phyloP scores from a whole-genome alignment of 2,888 invertebrate genomes.

The Yponomeuta evonymella region DNA sequence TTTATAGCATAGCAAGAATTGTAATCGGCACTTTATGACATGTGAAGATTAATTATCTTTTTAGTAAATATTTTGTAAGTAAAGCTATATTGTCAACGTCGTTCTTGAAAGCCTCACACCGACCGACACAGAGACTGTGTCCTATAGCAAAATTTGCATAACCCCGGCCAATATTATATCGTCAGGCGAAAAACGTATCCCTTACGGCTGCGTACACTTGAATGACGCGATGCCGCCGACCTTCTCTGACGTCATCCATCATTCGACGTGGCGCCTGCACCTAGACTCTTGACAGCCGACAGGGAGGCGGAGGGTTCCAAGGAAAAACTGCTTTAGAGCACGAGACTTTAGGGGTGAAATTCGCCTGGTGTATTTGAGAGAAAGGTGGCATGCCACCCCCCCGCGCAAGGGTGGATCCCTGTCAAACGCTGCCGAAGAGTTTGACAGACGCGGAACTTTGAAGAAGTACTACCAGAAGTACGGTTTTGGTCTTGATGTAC shows the following conservation, averaged over 20 bases:
- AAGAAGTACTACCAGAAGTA: neutral
- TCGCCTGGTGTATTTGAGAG: constrained; percentile 22
- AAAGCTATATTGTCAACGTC: too few relatives aligned
- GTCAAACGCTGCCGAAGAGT: constrained; percentile 76
- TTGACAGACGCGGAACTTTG: constrained; percentile 72
- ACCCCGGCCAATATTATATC: constrained; percentile 76
- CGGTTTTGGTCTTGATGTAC: neutral
- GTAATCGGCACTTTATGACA: too few relatives aligned
- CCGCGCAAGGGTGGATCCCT: constrained; percentile 72
- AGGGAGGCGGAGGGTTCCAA: constrained; percentile 37
- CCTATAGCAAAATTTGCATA: constrained; percentile 67
- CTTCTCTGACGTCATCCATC: constrained; percentile 76
- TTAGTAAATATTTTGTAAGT: too few relatives aligned
- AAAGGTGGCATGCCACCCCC: constrained; percentile 66
- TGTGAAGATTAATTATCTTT: too few relatives aligned
- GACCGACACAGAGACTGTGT: constrained; percentile 24
- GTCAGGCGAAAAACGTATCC: constrained; percentile 76
- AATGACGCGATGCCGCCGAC: constrained; percentile 76
- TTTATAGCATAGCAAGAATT: too few relatives aligned
- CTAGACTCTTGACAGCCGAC: constrained; percentile 69
- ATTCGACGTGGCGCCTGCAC: constrained; percentile 75
- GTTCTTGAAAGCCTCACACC: neutral
- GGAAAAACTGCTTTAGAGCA: constrained; percentile 30
- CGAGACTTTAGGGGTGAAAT: constrained; percentile 27
- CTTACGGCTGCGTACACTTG: constrained; percentile 76